A percentile compares a stretch with the other conserved stretches of the same genome.
phyloP scores from a whole-genome alignment of 2,888 invertebrate genomes.

The Watsonalla cultraria region DNA sequence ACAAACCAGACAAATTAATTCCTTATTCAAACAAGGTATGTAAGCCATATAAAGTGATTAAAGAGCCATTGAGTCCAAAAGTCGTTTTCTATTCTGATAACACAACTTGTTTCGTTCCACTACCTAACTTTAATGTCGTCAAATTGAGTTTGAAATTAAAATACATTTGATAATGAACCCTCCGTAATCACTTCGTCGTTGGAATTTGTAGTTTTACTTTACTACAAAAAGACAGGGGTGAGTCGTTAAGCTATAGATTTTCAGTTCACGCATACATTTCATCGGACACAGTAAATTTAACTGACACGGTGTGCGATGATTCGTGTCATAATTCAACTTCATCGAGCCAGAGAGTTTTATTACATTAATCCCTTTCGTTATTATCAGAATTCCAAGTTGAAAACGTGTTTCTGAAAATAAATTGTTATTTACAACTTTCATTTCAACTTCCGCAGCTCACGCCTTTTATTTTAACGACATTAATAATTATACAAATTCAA shows the following conservation, averaged over 20 bases:
- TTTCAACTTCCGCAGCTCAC: conserved; percentile 28
- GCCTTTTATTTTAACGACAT: conserved; percentile 11
- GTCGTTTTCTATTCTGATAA: background rate
- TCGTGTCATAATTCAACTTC: conserved; percentile 15
- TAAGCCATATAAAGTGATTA: background rate
- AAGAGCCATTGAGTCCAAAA: background rate
- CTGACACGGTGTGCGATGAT: conserved; percentile 10
- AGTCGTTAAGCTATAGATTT: background rate
- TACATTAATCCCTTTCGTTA: background rate
- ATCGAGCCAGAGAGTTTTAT: conserved; percentile 8
- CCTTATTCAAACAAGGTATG: background rate
- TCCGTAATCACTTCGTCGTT: conserved; percentile 7
- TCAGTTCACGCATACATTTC: conserved; percentile 22
- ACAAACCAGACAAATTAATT: background rate
- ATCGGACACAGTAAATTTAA: conserved; percentile 20
- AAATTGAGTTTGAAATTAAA: no score
- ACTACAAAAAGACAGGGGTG: background rate
- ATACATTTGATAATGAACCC: no score
- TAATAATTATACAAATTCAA: conserved; percentile 9
- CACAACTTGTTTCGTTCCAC: no score
- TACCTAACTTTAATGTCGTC: no score
- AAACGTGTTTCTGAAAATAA: background rate
- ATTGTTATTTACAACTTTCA: conserved; percentile 20
- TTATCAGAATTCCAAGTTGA: background rate
- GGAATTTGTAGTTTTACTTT: background rate